Evolutionary conservation across 2,888 invertebrate genomes (phyloP).

Genomic region (Exephanes ischioxanthus): DNA sequence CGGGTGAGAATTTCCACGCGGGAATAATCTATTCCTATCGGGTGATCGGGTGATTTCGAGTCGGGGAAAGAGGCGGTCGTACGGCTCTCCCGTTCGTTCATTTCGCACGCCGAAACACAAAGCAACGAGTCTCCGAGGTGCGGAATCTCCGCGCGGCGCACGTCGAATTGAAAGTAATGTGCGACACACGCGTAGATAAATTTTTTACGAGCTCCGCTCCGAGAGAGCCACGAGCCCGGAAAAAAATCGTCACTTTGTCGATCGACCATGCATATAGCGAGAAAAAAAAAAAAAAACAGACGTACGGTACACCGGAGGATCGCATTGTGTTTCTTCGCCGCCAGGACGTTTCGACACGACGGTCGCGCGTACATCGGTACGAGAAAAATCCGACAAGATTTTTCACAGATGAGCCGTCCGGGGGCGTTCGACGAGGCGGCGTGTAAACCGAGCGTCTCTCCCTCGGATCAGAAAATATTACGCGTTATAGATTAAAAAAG

Average conservation of each 20-base stretch:
- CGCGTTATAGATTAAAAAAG: constrained; percentile 43
- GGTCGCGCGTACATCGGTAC: background rate
- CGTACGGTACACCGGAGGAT: background rate
- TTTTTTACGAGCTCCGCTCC: constrained; percentile 18
- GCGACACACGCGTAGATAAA: background rate
- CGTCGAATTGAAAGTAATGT: constrained; percentile 38
- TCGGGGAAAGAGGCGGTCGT: background rate
- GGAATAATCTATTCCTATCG: constrained; percentile 55
- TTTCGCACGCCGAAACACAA: constrained; percentile 40
- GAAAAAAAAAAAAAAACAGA: constrained; percentile 19
- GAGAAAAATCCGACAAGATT: constrained; percentile 45
- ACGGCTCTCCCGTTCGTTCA: background rate
- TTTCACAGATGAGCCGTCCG: constrained; percentile 42
- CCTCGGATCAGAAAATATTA: constrained; percentile 56
- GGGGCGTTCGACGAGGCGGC: background rate
- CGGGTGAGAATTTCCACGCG: constrained; percentile 40
- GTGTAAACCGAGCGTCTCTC: background rate
- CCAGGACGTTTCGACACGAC: constrained; percentile 52
- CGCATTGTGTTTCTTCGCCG: constrained; percentile 46
- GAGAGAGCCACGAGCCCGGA: constrained; percentile 16
- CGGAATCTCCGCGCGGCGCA: constrained; percentile 20
- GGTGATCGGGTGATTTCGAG: constrained; percentile 51
- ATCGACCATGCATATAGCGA: constrained; percentile 32
- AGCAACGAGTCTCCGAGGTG: constrained; percentile 28
- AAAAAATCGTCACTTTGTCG: constrained; percentile 62